Percentiles rank a stretch among this genome's conserved stretches.
Evolutionary conservation across 1,140 invertebrate species (phyloP).

Genomic region (Ceratina japonica): DNA sequence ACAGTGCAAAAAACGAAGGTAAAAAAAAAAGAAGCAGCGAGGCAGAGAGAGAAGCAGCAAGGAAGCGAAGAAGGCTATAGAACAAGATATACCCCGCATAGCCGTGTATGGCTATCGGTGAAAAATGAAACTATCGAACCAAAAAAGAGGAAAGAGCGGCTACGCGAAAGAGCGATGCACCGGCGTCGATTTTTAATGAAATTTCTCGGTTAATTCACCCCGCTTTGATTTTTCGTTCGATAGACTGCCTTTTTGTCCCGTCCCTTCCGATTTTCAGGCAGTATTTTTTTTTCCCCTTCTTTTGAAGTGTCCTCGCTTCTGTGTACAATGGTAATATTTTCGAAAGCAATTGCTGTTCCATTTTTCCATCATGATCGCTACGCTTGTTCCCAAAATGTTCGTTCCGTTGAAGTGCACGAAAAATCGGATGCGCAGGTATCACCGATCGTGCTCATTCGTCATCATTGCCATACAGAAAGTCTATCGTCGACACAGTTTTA

Average conservation of each 20-base stretch:
- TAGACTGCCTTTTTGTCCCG: neutral
- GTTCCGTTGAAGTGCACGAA: neutral
- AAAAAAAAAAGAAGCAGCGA: neutral
- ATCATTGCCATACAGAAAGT: neutral
- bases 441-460: neutral
- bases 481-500: neutral
- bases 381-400: neutral
- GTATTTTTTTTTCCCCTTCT: neutral
- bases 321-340: neutral
- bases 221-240: slow-evolving; percentile 22
- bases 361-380: neutral
- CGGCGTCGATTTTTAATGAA: slow-evolving; percentile 13
- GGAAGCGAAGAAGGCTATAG: neutral
- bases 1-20: slow-evolving; percentile 45
- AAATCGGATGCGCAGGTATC: too few species aligned
- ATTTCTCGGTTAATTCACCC: slow-evolving; percentile 29
- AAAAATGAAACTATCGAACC: slow-evolving; percentile 18
- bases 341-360: neutral
- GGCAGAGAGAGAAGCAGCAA: neutral
- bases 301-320: neutral
- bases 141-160: neutral
- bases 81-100: neutral
- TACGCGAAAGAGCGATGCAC: neutral
- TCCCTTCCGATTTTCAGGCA: neutral
- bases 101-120: too few species aligned